Evolutionary conservation across 2,797 vertebrate genomes (phyloP).

Genomic region (Alectoris magna): DNA sequence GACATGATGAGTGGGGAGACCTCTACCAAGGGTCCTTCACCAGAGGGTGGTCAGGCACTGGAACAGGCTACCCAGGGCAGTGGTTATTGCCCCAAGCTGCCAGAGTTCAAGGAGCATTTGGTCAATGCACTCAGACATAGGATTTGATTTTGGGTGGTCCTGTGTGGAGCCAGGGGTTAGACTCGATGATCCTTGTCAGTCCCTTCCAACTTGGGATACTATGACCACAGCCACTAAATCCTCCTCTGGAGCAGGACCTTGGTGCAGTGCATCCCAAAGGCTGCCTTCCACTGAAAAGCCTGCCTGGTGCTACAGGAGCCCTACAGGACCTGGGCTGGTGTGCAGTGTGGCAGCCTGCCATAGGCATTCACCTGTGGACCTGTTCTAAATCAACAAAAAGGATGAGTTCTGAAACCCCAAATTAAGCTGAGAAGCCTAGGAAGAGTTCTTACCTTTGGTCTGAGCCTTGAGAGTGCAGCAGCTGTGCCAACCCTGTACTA

Average conservation of each 20-base stretch:
- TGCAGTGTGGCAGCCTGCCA: rapidly evolving
- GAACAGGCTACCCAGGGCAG: background rate
- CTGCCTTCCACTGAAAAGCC: background rate
- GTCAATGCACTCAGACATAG: background rate
- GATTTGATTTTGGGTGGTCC: background rate
- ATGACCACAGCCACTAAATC: background rate
- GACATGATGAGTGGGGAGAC: background rate
- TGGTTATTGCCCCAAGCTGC: background rate
- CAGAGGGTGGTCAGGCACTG: background rate
- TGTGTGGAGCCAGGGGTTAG: background rate
- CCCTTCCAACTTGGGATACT: background rate
- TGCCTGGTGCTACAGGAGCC: background rate
- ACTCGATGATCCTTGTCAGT: background rate
- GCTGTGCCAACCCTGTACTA: background rate
- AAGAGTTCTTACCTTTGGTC: background rate
- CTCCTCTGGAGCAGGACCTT: background rate
- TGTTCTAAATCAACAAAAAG: background rate
- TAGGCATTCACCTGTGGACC: background rate
- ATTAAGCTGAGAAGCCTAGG: background rate
- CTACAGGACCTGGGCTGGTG: background rate
- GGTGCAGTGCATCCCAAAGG: background rate
- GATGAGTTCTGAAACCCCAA: background rate
- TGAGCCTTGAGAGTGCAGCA: background rate
- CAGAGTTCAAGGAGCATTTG: background rate
- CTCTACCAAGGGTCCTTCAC: background rate